These are phyloP conservation scores for Eristalis intricaria DNA, from an alignment of 2,888 invertebrate species.

Conservation along the genomic window DNA sequence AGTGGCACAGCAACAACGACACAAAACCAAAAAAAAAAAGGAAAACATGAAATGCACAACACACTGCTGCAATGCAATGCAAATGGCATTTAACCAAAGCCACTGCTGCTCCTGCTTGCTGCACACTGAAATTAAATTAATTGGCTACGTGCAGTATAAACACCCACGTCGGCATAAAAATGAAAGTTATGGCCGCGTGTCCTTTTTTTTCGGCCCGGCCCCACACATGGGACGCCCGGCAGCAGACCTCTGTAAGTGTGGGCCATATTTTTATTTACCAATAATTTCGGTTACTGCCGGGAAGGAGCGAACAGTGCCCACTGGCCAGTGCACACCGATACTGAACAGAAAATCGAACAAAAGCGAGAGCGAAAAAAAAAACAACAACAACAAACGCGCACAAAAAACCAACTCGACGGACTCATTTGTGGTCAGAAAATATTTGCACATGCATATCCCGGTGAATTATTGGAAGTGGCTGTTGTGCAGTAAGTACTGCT, in stretches of 20 bases:
- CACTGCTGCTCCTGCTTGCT: conserved; percentile 57
- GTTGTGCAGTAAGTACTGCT: conserved; percentile 61
- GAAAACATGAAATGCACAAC: conserved; percentile 28
- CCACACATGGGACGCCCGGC: conserved; percentile 4
- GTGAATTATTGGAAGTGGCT: conserved; percentile 70
- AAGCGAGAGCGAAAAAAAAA: neutral
- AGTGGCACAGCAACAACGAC: neutral
- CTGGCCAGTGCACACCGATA: conserved; percentile 24
- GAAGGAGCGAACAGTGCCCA: conserved; percentile 33
- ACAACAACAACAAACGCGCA: no score
- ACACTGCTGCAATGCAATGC: conserved; percentile 67
- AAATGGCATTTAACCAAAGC: conserved; percentile 73
- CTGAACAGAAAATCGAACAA: conserved; percentile 15
- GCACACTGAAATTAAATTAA: conserved; percentile 72
- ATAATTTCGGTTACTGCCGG: conserved; percentile 64
- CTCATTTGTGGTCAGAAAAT: conserved; percentile 71
- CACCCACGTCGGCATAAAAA: conserved; percentile 72
- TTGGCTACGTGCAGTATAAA: conserved; percentile 72
- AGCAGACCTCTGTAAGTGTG: conserved; percentile 26
- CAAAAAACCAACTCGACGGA: conserved; percentile 38
- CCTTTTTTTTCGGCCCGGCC: conserved; percentile 3
- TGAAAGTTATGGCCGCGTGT: conserved; percentile 65
- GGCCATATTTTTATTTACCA: conserved; percentile 69
- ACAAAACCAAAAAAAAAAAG: neutral
- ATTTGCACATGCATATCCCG: conserved; percentile 70